Conservation (phyloP, 2,113 vertebrate species). For the Hippocampus guttulatus region DNA sequence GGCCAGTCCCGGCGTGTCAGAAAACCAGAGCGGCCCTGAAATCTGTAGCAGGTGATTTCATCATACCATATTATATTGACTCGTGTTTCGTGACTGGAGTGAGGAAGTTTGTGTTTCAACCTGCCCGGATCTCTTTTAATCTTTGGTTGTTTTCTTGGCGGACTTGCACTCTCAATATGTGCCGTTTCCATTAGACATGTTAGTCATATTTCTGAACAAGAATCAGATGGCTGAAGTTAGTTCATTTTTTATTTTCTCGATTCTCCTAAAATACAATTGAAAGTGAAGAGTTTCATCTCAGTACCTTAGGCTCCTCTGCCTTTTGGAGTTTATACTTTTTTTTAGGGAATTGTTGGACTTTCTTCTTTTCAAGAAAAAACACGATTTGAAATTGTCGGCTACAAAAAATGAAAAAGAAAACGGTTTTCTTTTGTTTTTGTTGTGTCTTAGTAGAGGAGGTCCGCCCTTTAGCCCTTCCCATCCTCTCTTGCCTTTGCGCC, state of each 20-base stretch:
- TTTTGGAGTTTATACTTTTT: not conserved
- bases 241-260: not conserved
- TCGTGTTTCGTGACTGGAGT: not conserved
- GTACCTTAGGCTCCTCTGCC: too few relatives aligned
- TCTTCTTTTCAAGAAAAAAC: too few relatives aligned
- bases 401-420: too few relatives aligned
- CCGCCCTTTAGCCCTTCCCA: slow-evolving; percentile 84
- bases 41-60: slow-evolving; percentile 81
- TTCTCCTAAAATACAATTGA: not conserved
- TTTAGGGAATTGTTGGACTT: too few relatives aligned
- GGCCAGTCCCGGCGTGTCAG: slow-evolving; percentile 67
- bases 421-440: too few relatives aligned
- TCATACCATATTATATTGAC: slow-evolving; percentile 62
- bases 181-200: too few relatives aligned
- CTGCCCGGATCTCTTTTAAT: not conserved
- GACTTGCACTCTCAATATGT: too few relatives aligned
- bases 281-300: too few relatives aligned
- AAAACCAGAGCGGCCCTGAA: slow-evolving; percentile 73
- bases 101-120: not conserved
- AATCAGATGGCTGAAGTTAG: not conserved
- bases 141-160: too few relatives aligned
- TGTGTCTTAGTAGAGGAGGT: slow-evolving; percentile 71
- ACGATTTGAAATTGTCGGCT: too few relatives aligned
- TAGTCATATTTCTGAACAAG: too few relatives aligned
- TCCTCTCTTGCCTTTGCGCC: slow-evolving; percentile 85